These are phyloP conservation scores for Musca vetustissima DNA, from an alignment of 1,140 invertebrate genomes.

Conservation along the genomic window DNA sequence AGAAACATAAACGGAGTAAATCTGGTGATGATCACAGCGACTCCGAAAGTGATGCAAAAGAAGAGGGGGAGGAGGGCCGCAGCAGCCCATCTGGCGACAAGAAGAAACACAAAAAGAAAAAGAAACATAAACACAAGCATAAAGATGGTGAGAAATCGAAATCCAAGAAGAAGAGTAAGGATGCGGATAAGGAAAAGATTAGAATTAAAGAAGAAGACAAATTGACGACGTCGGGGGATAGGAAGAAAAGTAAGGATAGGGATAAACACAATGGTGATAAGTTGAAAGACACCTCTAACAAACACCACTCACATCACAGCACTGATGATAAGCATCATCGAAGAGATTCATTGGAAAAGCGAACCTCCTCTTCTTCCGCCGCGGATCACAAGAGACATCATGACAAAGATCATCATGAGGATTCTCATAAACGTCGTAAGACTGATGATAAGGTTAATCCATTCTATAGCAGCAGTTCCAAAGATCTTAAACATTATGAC, in stretches of 20 bases:
- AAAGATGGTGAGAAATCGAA: conserved; percentile 47
- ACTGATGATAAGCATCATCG: not conserved
- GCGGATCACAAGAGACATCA: not conserved
- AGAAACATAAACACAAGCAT: conserved; percentile 55
- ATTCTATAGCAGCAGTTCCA: conserved; percentile 45
- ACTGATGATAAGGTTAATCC: conserved; percentile 33
- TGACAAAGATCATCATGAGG: not conserved
- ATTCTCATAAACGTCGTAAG: not conserved
- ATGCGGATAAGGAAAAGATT: conserved; percentile 33
- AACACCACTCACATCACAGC: not conserved
- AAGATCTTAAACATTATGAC: not conserved
- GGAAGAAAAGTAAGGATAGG: conserved; percentile 32
- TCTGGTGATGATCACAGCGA: conserved; percentile 59
- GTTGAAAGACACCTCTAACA: conserved; percentile 30
- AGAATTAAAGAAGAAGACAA: conserved; percentile 6
- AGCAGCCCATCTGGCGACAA: conserved; percentile 53
- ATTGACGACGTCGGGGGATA: not conserved
- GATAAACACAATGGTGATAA: conserved; percentile 23
- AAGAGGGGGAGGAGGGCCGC: too few relatives aligned
- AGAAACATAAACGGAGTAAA: conserved; percentile 62
- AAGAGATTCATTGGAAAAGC: conserved; percentile 3
- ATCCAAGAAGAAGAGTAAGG: conserved; percentile 34
- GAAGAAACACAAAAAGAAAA: conserved; percentile 37
- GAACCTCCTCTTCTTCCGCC: not conserved
- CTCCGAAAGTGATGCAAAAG: conserved; percentile 53